Percentiles rank a stretch among this genome's conserved stretches.
phyloP scores from a whole-genome alignment of 2,797 vertebrate species.

The Gymnodraco acuticeps region DNA sequence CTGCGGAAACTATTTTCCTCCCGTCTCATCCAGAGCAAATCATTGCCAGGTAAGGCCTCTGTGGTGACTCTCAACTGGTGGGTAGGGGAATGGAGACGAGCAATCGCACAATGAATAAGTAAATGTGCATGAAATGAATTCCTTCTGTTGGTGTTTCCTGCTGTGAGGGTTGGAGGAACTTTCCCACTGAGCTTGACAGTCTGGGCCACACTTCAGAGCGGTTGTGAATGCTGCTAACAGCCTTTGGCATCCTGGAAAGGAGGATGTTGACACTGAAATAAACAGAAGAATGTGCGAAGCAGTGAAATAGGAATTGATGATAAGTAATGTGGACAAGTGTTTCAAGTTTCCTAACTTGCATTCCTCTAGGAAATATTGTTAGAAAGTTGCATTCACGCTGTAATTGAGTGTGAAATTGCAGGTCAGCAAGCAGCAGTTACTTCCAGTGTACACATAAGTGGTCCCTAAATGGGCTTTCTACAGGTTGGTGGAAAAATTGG shows the following conservation, averaged over 20 bases:
- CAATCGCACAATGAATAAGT: slow-evolving; percentile 41
- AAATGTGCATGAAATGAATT: slow-evolving; percentile 60
- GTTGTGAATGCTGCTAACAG: slow-evolving; percentile 28
- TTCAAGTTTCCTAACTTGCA: slow-evolving; percentile 28
- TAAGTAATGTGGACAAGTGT: slow-evolving; percentile 54
- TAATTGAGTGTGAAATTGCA: slow-evolving; percentile 75
- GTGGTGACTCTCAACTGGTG: slow-evolving; percentile 10
- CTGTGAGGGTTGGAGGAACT: slow-evolving; percentile 33
- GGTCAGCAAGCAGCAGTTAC: slow-evolving; percentile 48
- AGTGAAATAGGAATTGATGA: slow-evolving; percentile 46
- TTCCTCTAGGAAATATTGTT: slow-evolving; percentile 39
- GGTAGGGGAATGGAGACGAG: not conserved
- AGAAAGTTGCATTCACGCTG: slow-evolving; percentile 46
- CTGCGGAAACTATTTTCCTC: slow-evolving; percentile 4
- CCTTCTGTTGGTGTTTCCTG: slow-evolving; percentile 13
- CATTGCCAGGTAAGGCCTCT: slow-evolving; percentile 18
- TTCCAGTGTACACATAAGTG: slow-evolving; percentile 35
- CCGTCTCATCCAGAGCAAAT: slow-evolving; percentile 13
- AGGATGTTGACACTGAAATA: slow-evolving; percentile 33
- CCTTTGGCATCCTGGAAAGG: slow-evolving; percentile 46
- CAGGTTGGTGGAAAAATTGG: slow-evolving; percentile 32
- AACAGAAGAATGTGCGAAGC: slow-evolving; percentile 32
- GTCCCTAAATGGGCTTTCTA: slow-evolving; percentile 37
- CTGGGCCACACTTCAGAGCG: slow-evolving; percentile 38
- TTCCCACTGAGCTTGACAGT: slow-evolving; percentile 29